A percentile compares a stretch with the other conserved stretches of the same genome.
phyloP scores from a whole-genome alignment of 2,888 invertebrate species.

The Plebejus anna region DNA sequence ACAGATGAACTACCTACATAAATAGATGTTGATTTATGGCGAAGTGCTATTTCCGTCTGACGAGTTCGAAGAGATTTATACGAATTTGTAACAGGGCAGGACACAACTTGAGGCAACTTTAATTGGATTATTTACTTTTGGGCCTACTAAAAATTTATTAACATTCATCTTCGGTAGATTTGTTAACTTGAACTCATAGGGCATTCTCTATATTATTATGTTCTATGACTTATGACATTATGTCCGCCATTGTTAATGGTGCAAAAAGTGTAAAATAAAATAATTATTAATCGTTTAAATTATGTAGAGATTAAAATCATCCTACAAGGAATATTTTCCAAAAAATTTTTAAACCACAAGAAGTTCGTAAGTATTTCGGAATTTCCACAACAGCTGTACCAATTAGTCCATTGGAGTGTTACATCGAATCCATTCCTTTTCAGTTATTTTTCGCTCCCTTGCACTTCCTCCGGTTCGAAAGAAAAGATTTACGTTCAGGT shows the following conservation, averaged over 20 bases:
- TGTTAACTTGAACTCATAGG: not conserved
- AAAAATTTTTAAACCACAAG: too few species aligned
- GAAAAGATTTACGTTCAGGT: slow-evolving; percentile 67
- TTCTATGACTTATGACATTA: too few species aligned
- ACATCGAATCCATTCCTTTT: slow-evolving; percentile 57
- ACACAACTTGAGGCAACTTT: slow-evolving; percentile 72
- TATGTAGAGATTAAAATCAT: too few species aligned
- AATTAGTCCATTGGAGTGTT: slow-evolving; percentile 62
- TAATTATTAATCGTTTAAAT: too few species aligned
- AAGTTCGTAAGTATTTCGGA: not conserved
- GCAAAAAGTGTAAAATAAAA: too few species aligned
- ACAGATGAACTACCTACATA: slow-evolving; percentile 72
- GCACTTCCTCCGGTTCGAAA: slow-evolving; percentile 60
- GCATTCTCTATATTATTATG: too few species aligned
- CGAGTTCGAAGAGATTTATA: slow-evolving; percentile 74
- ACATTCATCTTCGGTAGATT: not conserved
- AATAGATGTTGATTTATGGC: slow-evolving; percentile 77
- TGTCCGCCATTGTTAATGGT: too few species aligned
- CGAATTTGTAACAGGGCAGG: slow-evolving; percentile 73
- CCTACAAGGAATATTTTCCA: too few species aligned
- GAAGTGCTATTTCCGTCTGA: slow-evolving; percentile 77
- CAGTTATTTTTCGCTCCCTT: slow-evolving; percentile 68
- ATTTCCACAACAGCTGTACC: slow-evolving; percentile 48
- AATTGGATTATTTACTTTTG: slow-evolving; percentile 75
- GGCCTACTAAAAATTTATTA: slow-evolving; percentile 40